Percentiles rank a stretch among this genome's conserved stretches.
These are phyloP conservation scores for Pardalotus punctatus DNA, from an alignment of 2,113 vertebrate genomes.

Conservation along the genomic window DNA sequence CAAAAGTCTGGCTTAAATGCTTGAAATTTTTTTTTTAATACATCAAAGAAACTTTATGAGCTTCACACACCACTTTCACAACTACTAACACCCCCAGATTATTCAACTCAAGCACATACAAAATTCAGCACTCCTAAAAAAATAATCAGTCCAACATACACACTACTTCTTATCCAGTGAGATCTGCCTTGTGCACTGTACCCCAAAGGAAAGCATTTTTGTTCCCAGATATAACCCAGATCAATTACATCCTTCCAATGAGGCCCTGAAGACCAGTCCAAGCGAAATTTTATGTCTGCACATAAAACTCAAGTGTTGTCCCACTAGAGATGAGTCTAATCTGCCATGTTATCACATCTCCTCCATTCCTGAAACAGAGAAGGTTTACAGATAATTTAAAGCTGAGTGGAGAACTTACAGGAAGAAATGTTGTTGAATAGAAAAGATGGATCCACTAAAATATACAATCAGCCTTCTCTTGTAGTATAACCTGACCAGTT, in stretches of 20 bases:
- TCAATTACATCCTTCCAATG: background rate
- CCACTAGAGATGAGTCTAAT: background rate
- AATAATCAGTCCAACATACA: background rate
- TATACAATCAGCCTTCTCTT: background rate
- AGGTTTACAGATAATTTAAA: background rate
- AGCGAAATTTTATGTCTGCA: background rate
- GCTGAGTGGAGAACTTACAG: background rate
- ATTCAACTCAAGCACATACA: background rate
- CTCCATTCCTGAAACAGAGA: background rate
- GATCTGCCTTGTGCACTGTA: background rate
- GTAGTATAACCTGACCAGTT: background rate
- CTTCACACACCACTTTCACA: background rate
- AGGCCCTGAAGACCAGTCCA: background rate
- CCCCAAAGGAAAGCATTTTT: background rate
- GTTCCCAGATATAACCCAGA: background rate
- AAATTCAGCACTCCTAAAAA: background rate
- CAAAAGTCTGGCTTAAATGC: background rate
- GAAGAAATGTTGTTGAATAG: background rate
- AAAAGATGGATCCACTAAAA: background rate
- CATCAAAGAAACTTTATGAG: background rate
- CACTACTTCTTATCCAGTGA: background rate
- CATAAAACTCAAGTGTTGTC: background rate
- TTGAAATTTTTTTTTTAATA: background rate
- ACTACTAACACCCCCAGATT: background rate
- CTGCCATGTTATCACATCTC: background rate